Base-by-base conservation (phyloP, 2,797 vertebrate genomes). In the Lutjanus argentimaculatus region DNA sequence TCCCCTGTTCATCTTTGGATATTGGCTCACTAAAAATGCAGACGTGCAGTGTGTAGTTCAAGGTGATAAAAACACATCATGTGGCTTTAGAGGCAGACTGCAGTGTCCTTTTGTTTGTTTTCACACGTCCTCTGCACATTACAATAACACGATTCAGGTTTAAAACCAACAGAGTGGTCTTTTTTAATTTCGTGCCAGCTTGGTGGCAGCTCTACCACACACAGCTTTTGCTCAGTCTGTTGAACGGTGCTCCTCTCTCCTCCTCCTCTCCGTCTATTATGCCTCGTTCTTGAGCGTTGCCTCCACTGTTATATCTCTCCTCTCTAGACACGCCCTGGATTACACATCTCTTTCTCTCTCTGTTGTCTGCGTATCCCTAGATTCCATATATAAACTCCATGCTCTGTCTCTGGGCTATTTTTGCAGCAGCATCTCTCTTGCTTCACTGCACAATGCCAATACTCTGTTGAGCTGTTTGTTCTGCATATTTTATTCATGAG, bases 401-500 rank as follows among this genome's bases (percentile, higher is more conserved):
- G 1, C 25, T 82, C 15, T 83, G 58, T 72, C 63, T 67, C 57
- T 61, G 30, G 75, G 75, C 78, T 83, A 58, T 89, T 85, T 91
- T 85, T 83, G 66, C 75, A 46, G 55, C 67, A 80, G 52, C 25
- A 1, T 55, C n/a, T 81, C 55, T n/a, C 19, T 45, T 70, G 46
- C 72, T 51, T 86, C 64, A 17, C 45, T 81, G 82, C 80, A 86
- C 80, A 86, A 75, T 84, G 72, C 79, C 85, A 90, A 86, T 86
- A 78, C 77, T 85, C 87, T 25, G 51, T 71, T 83, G 84, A 89
- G 85, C 88, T 89, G 83, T 95, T 93, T 93, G 90, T 86, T 81
- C 72, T 79, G n/a, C 79, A 86, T 93, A 84, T 84, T 92, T 94
- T 92, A 94, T 93, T 93, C 84, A 93, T 91, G 81, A 91, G 72